Percentiles rank a stretch among this genome's conserved stretches.
These are phyloP conservation scores for Microplitis demolitor DNA, from an alignment of 1,140 invertebrate genomes.

Conservation along the genomic window DNA sequence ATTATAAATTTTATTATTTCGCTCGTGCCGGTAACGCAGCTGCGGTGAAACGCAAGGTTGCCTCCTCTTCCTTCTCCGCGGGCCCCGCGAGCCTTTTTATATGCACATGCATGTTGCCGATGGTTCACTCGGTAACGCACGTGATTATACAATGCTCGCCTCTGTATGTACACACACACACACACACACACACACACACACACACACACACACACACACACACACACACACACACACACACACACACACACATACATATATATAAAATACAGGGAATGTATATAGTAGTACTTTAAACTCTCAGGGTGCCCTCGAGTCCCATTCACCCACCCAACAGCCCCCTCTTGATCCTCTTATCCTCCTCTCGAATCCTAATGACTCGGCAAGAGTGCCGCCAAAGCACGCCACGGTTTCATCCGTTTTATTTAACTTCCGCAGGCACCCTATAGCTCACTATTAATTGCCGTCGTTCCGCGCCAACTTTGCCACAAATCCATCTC, in stretches of 20 bases:
- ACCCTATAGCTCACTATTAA: conserved; percentile 58
- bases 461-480: conserved; percentile 55
- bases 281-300: too few relatives aligned
- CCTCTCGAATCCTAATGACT: conserved; percentile 6
- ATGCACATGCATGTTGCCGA: not conserved
- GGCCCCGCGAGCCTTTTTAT: not conserved
- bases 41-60: conserved; percentile 37
- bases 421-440: conserved; percentile 58
- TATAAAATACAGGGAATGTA: too few relatives aligned
- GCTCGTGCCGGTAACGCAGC: conserved; percentile 39
- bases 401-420: conserved; percentile 26
- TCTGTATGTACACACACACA: not conserved
- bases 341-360: not conserved
- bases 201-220: too few relatives aligned
- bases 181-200: too few relatives aligned
- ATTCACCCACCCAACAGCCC: conserved; percentile 54
- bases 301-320: not conserved
- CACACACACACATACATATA: too few relatives aligned
- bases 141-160: conserved; percentile 51
- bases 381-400: conserved; percentile 12
- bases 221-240: too few relatives aligned
- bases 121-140: conserved; percentile 43
- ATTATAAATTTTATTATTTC: conserved; percentile 53
- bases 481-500: conserved; percentile 55
- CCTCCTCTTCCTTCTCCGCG: not conserved